Evolutionary conservation across 2,113 vertebrate species (phyloP).

Genomic region (Limnothrissa miodon): DNA sequence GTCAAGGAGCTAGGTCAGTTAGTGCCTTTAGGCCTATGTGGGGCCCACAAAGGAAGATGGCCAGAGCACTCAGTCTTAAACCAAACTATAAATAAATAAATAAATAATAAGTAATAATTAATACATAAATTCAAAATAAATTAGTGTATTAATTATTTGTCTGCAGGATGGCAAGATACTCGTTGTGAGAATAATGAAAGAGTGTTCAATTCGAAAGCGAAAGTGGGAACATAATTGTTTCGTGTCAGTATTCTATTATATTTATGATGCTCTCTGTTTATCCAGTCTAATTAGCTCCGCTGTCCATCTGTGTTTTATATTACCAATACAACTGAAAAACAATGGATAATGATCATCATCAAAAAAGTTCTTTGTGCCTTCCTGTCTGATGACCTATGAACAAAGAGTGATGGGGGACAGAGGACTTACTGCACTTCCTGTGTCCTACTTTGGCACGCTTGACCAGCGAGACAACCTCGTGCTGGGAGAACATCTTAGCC

Average conservation of each 20-base stretch:
- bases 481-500: conserved; percentile 87
- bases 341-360: not conserved
- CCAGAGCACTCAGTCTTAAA: too few species aligned
- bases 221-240: not conserved
- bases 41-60: too few species aligned
- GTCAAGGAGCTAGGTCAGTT: not conserved
- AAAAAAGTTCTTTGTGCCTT: not conserved
- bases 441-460: conserved; percentile 87
- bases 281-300: too few species aligned
- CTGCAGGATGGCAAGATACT: not conserved
- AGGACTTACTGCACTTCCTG: conserved; percentile 81
- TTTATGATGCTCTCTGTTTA: too few species aligned
- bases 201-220: not conserved
- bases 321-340: too few species aligned
- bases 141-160: too few species aligned
- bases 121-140: too few species aligned
- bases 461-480: conserved; percentile 88
- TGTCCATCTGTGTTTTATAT: not conserved
- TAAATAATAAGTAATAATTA: too few species aligned
- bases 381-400: not conserved
- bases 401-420: not conserved
- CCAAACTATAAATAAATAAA: too few species aligned
- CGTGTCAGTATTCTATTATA: not conserved
- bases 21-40: not conserved
- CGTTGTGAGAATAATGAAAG: not conserved